Percentiles rank a stretch among this genome's conserved stretches.
phyloP scores from a whole-genome alignment of 2,113 vertebrate species.

The Odocoileus hemionus region DNA sequence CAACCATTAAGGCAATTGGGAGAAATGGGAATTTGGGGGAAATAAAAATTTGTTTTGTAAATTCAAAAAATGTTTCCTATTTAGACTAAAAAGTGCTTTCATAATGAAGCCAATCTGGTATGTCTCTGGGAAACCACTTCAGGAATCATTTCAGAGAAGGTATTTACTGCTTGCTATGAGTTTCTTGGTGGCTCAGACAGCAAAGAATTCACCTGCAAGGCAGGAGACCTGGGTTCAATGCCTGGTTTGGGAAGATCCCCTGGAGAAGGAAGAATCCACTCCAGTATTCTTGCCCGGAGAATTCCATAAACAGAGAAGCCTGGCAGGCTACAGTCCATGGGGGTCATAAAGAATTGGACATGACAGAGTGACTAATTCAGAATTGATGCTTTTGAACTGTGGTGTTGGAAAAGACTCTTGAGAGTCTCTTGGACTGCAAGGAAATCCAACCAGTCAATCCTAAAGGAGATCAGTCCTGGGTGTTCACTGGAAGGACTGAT shows the following conservation, averaged over 20 bases:
- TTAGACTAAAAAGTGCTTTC: not conserved
- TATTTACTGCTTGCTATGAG: not conserved
- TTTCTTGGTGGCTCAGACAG: not conserved
- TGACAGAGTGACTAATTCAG: not conserved
- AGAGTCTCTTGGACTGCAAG: not conserved
- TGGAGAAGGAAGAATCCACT: not conserved
- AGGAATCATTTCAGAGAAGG: not conserved
- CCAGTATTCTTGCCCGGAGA: not conserved
- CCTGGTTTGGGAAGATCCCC: not conserved
- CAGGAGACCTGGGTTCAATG: not conserved
- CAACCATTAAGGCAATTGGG: not conserved
- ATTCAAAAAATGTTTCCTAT: not conserved
- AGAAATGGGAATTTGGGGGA: not conserved
- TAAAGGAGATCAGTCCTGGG: too few relatives aligned
- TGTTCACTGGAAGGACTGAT: not conserved
- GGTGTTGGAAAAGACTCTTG: not conserved
- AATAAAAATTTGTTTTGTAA: not conserved
- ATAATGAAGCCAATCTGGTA: not conserved
- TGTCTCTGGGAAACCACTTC: not conserved
- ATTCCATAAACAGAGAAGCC: not conserved
- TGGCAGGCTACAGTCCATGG: not conserved
- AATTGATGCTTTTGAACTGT: not conserved
- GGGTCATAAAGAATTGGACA: not conserved
- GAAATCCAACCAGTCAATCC: too few relatives aligned
- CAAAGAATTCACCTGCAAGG: not conserved